Evolutionary conservation across 2,888 invertebrate species (phyloP), one percentile per base, ranked within the genome.

Genomic region (Hetaerina titia): DNA sequence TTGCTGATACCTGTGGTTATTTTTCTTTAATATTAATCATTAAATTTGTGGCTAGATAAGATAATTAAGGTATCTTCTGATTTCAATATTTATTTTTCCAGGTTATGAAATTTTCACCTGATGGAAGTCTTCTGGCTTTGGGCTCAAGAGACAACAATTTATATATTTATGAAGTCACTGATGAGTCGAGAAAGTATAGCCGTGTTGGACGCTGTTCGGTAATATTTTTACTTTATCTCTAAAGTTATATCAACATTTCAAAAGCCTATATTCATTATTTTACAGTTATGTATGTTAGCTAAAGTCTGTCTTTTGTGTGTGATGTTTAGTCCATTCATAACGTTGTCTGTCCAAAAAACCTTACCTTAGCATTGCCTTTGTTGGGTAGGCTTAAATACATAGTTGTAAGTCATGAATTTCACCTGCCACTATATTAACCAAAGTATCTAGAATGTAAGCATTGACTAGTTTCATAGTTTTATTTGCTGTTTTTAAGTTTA

Each of bases 131-230:
- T 96, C 97, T 99, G 95, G 99, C 99, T 19, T 97, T 99, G 94
- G 99, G 99, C 11, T 99, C 99, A 0, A 97, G 99, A 19, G 99
- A 99, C 97, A 99, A 99, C 97, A 98, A 98, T 96, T 98, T 99
- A 96, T 99, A 99, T 97, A 97, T 99, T 95, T 99, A 99, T 97
- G 98, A 98, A 96, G 98, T 98, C 7, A 97, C 98, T 94, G 98
- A 98, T 95, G 97, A 97, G 96, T 98, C 98, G n/a, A 97, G 97
- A 25, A 97, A 98, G 96, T 99, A 98, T 97, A 98, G 98, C 95
- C 97, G 98, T 95, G 97, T 98, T 95, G 99, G 99, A 87, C 98
- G 98, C 96, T 99, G 99, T 96, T 97, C 98, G 97, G 99, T 99
- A 97, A 98, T 95, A 90, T 60, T 56, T 95, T 94, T 58, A 95